A percentile compares a stretch with the other conserved stretches of the same genome.
Evolutionary conservation across 1,140 invertebrate genomes (phyloP).

Genomic region (Muscidifurax raptorellus): DNA sequence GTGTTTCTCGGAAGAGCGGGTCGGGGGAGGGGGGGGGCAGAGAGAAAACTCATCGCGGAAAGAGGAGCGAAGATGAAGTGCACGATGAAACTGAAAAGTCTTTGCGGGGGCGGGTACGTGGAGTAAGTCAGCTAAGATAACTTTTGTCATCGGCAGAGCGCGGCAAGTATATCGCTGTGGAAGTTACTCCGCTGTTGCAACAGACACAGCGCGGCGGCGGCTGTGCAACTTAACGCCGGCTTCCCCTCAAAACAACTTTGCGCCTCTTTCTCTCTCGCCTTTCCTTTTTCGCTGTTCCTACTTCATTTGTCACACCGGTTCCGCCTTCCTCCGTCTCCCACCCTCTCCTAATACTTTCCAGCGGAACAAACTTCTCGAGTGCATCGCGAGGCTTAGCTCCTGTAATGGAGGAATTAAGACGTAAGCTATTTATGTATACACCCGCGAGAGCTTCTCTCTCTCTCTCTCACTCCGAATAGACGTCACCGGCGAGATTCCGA

Average conservation of each 20-base stretch:
- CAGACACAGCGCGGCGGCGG: background rate
- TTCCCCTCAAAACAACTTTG: background rate
- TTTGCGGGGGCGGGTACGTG: conserved; percentile 30
- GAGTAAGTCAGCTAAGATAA: conserved; percentile 53
- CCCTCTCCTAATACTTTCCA: background rate
- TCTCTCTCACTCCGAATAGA: background rate
- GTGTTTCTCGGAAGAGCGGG: no score
- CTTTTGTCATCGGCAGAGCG: conserved; percentile 53
- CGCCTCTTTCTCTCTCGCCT: background rate
- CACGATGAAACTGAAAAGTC: background rate
- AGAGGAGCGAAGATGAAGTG: background rate
- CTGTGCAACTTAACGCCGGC: background rate
- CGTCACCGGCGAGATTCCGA: background rate
- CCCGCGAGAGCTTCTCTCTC: background rate
- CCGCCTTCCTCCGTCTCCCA: no score
- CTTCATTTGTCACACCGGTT: background rate
- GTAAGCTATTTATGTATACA: background rate
- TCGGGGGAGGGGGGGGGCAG: no score
- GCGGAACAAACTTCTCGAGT: conserved; percentile 5
- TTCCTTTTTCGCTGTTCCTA: background rate
- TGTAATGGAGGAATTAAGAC: background rate
- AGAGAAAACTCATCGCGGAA: background rate
- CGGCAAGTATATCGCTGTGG: conserved; percentile 51
- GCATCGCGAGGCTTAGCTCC: background rate
- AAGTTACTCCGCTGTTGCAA: conserved; percentile 48